Base-by-base conservation (phyloP, 1,140 invertebrate genomes). In the Brachionus calyciflorus region DNA sequence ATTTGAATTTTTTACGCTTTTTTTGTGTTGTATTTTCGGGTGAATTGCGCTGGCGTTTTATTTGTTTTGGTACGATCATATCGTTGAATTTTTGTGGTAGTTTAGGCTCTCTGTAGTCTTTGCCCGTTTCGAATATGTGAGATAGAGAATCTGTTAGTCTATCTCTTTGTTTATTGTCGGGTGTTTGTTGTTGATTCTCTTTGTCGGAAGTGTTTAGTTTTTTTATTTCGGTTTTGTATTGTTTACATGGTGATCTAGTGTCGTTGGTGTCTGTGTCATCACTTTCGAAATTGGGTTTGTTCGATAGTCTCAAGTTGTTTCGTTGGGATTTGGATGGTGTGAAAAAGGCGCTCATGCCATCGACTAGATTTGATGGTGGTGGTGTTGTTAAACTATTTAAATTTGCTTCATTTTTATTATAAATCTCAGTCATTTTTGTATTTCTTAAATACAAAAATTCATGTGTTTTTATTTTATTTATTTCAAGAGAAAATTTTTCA, bases 271-370 rank as follows among this genome's bases (percentile, higher is more conserved):
- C 4, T 37, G 9, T 37, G 3, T 5, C 4, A 9, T 37, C 1
- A 10, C 21, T 12, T 37, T 9, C 12, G 51, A 24, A n/a, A n/a
- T n/a, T n/a, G n/a, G 55, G 37, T 12, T 65, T 21, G 40, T 65
- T 24, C 6, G 60, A 65, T 6, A 44, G 60, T n/a, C n/a, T n/a
- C n/a, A n/a, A n/a, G n/a, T n/a, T n/a, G 24, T 37, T 41, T 10
- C 60, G 60, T 21, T 70, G 44, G 4, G 26, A 26, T 57, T 82
- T 81, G 21, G 79, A 80, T 30, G 83, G 81, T 19, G 82, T 85
- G 57, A 85, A 85, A 79, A 84, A 85, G 48, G 79, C 77, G 14
- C 80, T 79, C 3, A 85, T 79, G 14, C 82, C 83, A 73, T 82
- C 81, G 17, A 79, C 75, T 2, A 80, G n/a, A n/a, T n/a, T n/a